Conservation (phyloP, 2,888 invertebrate genomes). For the Lagria hirta region DNA sequence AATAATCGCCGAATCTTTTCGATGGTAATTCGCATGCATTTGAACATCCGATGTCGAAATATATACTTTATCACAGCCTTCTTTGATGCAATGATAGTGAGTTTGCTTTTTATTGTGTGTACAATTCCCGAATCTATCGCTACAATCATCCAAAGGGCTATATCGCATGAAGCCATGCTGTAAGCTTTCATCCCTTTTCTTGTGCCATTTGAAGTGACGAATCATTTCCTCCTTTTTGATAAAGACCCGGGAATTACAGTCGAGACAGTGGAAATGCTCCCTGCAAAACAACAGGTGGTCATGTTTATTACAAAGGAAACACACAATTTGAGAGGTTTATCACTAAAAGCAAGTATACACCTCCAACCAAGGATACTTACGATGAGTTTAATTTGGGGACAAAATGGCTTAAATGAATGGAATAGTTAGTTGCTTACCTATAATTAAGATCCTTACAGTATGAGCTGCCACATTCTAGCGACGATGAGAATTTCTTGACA, state of each 20-base stretch:
- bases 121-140: conserved; percentile 69
- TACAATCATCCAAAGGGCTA: conserved; percentile 93
- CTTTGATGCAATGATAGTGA: conserved; percentile 96
- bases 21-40: conserved; percentile 98
- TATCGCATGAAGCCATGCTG: conserved; percentile 92
- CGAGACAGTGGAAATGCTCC: conserved; percentile 93
- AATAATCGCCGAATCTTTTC: conserved; percentile 96
- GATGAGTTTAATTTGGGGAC: neutral
- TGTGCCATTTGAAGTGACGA: conserved; percentile 98
- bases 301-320: neutral
- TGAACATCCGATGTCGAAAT: conserved; percentile 98
- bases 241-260: conserved; percentile 80
- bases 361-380: neutral
- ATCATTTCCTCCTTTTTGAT: conserved; percentile 99
- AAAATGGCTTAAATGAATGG: too few species aligned
- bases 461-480: conserved; percentile 79
- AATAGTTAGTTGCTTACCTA: conserved; percentile 49
- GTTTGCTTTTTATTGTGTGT: conserved; percentile 93
- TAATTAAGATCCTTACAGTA: conserved; percentile 88
- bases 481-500: conserved; percentile 80
- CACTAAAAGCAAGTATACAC: neutral
- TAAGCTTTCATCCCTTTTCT: conserved; percentile 94
- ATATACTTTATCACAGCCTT: conserved; percentile 91
- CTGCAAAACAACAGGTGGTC: conserved; percentile 54
- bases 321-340: conserved; percentile 1